Base-by-base conservation (phyloP, 53 echinoderm and acorn worm genomes). In the Henricia sp. region DNA sequence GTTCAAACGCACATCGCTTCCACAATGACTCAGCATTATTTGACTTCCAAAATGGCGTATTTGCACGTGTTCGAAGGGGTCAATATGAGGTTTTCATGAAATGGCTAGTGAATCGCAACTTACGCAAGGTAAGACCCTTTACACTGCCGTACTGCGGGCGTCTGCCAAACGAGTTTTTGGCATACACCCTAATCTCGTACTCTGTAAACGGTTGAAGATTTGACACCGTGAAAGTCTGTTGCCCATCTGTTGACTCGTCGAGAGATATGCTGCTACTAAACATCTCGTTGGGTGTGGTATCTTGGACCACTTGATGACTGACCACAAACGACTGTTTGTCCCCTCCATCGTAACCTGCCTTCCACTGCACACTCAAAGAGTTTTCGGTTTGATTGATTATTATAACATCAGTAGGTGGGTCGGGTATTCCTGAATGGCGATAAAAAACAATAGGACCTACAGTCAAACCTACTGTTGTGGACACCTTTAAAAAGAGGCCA, bases 101-200 rank as follows among this genome's bases (percentile, higher is more conserved):
- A n/a, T n/a, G n/a, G n/a, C n/a, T n/a, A n/a, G n/a, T n/a, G n/a
- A n/a, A n/a, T n/a, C n/a, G n/a, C n/a, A n/a, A 73, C 73, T 73
- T 37, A 73, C 73, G 52, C 37, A 73, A 11, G 1, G 73, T 51
- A 1, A 20, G 16, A 33, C 20, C 39, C 2, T 8, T 19, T 0
- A n/a, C 11, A 6, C 2, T 38, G 37, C 0, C 21, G 4, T 12
- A 53, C 0, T 53, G 52, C 21, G n/a, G n/a, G n/a, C n/a, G n/a
- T n/a, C 34, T 35, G 1, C 73, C 73, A 6, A 73, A 20, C 34
- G 8, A 21, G 19, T 73, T 73, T 53, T 73, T 36, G 21, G 73
- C 73, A 73, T 73, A 73, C 2, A 73, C 54, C 32, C 54, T 73
- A 37, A 73, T 73, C 36, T 35, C 36, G 37, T 73, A 73, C 73